These are phyloP conservation scores for Hydractinia symbiolongicarpus DNA, from an alignment of 30 jellyfish, hydroid and myxozoan genomes.

Conservation along the genomic window DNA sequence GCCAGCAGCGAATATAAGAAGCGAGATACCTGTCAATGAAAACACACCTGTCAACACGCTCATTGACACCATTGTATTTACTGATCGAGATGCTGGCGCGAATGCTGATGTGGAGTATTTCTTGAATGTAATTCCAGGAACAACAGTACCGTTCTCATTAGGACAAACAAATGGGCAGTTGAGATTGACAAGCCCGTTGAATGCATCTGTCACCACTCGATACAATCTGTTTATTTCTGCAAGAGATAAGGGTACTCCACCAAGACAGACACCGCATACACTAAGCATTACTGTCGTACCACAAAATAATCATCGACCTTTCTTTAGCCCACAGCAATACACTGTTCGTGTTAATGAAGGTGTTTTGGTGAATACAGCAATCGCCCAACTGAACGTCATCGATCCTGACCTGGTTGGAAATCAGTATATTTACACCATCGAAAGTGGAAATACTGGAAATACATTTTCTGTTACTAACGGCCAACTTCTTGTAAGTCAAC, in stretches of 20 bases:
- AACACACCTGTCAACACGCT: conserved; percentile 10
- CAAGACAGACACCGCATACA: conserved; percentile 18
- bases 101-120: conserved; percentile 21
- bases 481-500: background rate
- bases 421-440: background rate
- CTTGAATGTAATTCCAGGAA: conserved; percentile 8
- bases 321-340: conserved; percentile 22
- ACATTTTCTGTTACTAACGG: background rate
- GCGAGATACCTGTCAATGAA: conserved; percentile 19
- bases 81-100: conserved; percentile 25
- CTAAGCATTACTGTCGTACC: conserved; percentile 25
- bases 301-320: conserved; percentile 10
- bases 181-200: background rate
- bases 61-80: background rate
- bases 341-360: conserved; percentile 39
- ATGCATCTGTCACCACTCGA: conserved; percentile 11
- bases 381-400: conserved; percentile 45
- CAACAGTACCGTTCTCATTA: conserved; percentile 5
- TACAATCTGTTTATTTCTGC: conserved; percentile 28
- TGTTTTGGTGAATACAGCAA: conserved; percentile 29
- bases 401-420: conserved; percentile 18
- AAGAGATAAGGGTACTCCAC: conserved; percentile 34
- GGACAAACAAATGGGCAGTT: conserved; percentile 13
- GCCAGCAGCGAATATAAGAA: background rate
- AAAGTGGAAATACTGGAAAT: conserved; percentile 15